These are phyloP conservation scores for Coregonus suidteri DNA, from an alignment of 2,797 vertebrate species.

Conservation along the genomic window DNA sequence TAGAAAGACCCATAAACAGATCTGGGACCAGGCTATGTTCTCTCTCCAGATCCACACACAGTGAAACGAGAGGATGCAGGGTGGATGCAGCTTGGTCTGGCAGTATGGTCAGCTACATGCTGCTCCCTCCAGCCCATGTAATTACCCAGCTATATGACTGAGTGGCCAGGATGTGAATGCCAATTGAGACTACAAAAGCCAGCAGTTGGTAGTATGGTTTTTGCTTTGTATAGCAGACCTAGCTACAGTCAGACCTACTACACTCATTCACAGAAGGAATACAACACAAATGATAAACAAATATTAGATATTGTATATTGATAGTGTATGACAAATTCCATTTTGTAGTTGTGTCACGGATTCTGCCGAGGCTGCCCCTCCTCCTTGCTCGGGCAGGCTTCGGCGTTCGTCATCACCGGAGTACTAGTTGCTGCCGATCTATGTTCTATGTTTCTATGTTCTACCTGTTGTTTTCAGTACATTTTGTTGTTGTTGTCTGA, in stretches of 20 bases:
- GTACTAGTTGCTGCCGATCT: too few relatives aligned
- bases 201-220: slow-evolving; percentile 61
- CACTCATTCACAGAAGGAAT: not conserved
- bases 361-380: too few relatives aligned
- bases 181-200: slow-evolving; percentile 52
- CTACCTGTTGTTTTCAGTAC: too few relatives aligned
- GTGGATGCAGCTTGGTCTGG: slow-evolving; percentile 57
- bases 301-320: not conserved
- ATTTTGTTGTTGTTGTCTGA: too few relatives aligned
- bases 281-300: not conserved
- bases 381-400: too few relatives aligned
- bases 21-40: not conserved
- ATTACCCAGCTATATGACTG: slow-evolving; percentile 66
- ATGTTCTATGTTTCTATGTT: too few relatives aligned
- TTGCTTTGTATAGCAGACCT: not conserved
- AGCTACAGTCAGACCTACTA: not conserved
- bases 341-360: not conserved
- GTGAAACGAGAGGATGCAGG: slow-evolving; percentile 45
- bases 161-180: slow-evolving; percentile 62
- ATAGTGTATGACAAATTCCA: not conserved
- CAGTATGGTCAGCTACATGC: slow-evolving; percentile 65
- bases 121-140: slow-evolving; percentile 55
- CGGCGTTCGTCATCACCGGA: too few relatives aligned
- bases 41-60: not conserved
- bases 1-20: not conserved